A percentile compares a stretch with the other conserved stretches of the same genome.
phyloP scores from a whole-genome alignment of 2,888 invertebrate species.

The Leptarthrus brevirostris region DNA sequence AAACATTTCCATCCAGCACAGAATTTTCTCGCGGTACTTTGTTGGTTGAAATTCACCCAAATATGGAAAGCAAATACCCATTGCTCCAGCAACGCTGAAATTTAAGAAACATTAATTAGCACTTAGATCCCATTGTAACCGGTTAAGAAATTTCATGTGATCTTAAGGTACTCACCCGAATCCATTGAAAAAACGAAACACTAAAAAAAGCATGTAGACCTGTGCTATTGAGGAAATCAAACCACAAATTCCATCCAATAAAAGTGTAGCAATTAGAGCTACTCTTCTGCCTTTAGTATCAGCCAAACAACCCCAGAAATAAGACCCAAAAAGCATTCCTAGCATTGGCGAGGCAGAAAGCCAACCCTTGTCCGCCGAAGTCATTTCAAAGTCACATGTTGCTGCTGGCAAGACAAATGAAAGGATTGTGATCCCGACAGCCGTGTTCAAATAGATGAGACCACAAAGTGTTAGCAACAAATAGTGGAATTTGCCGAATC shows the following conservation, averaged over 20 bases:
- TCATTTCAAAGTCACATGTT: constrained; percentile 84
- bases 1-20: constrained; percentile 88
- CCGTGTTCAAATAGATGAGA: constrained; percentile 84
- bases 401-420: constrained; percentile 87
- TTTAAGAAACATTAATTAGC: constrained; percentile 52
- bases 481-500: constrained; percentile 86
- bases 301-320: constrained; percentile 87
- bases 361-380: constrained; percentile 81
- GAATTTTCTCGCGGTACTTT: constrained; percentile 81
- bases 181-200: constrained; percentile 80
- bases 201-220: constrained; percentile 77
- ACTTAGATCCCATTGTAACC: not conserved
- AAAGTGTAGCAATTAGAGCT: constrained; percentile 78
- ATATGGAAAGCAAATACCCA: constrained; percentile 86
- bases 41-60: constrained; percentile 85
- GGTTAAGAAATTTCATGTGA: not conserved
- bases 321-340: constrained; percentile 85
- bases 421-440: constrained; percentile 82
- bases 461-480: constrained; percentile 80
- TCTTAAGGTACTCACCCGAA: constrained; percentile 75
- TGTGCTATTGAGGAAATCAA: constrained; percentile 80
- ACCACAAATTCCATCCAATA: constrained; percentile 80
- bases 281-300: constrained; percentile 84
- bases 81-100: constrained; percentile 80
- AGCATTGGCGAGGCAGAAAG: constrained; percentile 82